Percentiles rank a stretch among this genome's conserved stretches.
Evolutionary conservation across 1,140 invertebrate genomes (phyloP).

Genomic region (Drosophila serrata): DNA sequence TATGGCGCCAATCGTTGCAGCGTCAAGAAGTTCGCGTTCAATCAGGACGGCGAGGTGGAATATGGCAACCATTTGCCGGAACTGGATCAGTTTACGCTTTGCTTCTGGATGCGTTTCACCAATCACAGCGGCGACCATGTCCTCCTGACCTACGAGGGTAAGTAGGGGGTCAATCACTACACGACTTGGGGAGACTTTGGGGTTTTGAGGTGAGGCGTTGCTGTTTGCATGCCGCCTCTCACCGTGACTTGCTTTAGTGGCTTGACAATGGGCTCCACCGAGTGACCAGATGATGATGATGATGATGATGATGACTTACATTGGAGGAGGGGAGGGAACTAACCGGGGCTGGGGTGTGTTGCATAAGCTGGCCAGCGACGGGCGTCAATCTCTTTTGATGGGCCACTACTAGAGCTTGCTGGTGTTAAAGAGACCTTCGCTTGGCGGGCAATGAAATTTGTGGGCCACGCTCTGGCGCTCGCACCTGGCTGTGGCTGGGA

Average conservation of each 20-base stretch:
- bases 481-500: constrained; percentile 48
- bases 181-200: background rate
- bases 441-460: constrained; percentile 57
- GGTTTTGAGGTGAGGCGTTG: background rate
- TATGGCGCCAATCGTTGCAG: constrained; percentile 69
- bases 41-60: constrained; percentile 86
- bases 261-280: background rate
- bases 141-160: constrained; percentile 92
- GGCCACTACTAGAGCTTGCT: constrained; percentile 7
- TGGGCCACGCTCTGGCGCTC: constrained; percentile 57
- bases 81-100: constrained; percentile 92
- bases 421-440: constrained; percentile 56
- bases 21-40: constrained; percentile 84
- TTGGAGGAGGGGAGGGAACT: background rate
- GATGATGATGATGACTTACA: constrained; percentile 1
- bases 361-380: constrained; percentile 31
- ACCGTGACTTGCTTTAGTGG: constrained; percentile 37
- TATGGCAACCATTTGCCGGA: constrained; percentile 90
- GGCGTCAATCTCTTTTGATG: constrained; percentile 49
- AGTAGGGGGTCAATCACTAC: constrained; percentile 66
- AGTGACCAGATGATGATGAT: constrained; percentile 8
- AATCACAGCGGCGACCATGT: constrained; percentile 93
- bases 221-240: constrained; percentile 23
- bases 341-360: background rate
- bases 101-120: constrained; percentile 92